Evolutionary conservation across 2,888 invertebrate species (phyloP), one percentile per base, ranked within the genome.

Genomic region (Aelia acuminata): DNA sequence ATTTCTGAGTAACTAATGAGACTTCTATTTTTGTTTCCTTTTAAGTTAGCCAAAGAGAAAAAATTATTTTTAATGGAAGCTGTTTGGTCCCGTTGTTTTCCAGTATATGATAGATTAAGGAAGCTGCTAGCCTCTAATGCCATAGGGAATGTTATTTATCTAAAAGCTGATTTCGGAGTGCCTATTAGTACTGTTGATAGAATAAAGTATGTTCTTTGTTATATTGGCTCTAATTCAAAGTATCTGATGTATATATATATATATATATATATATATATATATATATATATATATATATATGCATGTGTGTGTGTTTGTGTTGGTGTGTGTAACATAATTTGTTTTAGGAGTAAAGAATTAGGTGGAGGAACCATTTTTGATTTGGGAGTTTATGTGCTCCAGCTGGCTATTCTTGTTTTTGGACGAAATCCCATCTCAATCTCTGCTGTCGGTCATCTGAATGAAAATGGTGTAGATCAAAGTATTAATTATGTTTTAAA

Each of bases 21-120:
- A 3, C 49, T 53, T n/a, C 1, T 63, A 31, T 31, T 31, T 5
- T 13, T 20, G 8, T 22, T 22, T 57, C 31, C 31, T 88, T 88
- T 89, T 20, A 93, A 94, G 31, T 91, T 95, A 0, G 97, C 98
- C 0, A 94, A 94, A 91, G 92, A 93, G 47, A 96, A 96, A 91
- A 95, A 96, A 10, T 92, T 96, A 0, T 97, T 97, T 91, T 92
- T 97, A 0, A 97, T 97, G 97, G 97, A 97, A 94, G 98, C 95
- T 0, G 94, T 97, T n/a, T 98, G 98, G 98, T 96, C 96, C 0
- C 94, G 98, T 88, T 91, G 89, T 85, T 95, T 97, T 89, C 98
- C 98, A 0, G 94, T 94, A 0, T 97, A 97, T 92, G 93, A 94
- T 84, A 94, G 94, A 90, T 91, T 97, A 84, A 94, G 94, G 87